Evolutionary conservation across 2,797 vertebrate species (phyloP), one percentile per base, ranked within the genome.

Genomic region (Sebastes vulpes): DNA sequence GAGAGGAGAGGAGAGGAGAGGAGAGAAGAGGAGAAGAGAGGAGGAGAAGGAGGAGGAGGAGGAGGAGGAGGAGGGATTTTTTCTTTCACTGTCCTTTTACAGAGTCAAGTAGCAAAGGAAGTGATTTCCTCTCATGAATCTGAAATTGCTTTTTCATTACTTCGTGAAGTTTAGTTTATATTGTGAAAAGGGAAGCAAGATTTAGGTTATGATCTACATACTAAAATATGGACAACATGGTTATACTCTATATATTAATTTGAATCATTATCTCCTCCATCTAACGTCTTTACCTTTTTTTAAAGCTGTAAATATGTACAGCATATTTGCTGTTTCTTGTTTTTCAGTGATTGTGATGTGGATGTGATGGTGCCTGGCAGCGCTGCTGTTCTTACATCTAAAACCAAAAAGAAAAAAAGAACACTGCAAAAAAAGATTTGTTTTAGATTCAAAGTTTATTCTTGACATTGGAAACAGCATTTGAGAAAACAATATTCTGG

Each of bases 51-150:
- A 84, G 58, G 23, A 25, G 28, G 18, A 84, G 57, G 53, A 76
- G 28, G 59, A 77, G 65, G 56, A 54, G 32, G 38, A 46, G 52
- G 12, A 84, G 58, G 1, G 11, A 54, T 59, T 81, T 75, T 75
- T 59, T 54, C 12, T 79, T 72, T 74, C 12, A 10, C 32, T 64
- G 25, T 79, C 20, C 10, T 72, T 38, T 38, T 10, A 31, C 26
- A 31, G 31, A 77, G 50, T 29, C 21, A 53, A 31, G 1, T 4
- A 20, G 77, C 7, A 67, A 81, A 56, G 38, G 4, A 60, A 23
- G 3, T 1, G 10, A 59, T 72, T 65, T 64, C 6, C 10, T 9
- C n/a, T 53, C 14, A 25, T 20, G 9, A 64, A 32, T 21, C 7
- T 6, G 3, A 46, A 60, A 29, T 11, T 11, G 14, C 46, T 21